Conservation (phyloP, 92 coral and sea anemone species). For the Virgularia gustaviana region DNA sequence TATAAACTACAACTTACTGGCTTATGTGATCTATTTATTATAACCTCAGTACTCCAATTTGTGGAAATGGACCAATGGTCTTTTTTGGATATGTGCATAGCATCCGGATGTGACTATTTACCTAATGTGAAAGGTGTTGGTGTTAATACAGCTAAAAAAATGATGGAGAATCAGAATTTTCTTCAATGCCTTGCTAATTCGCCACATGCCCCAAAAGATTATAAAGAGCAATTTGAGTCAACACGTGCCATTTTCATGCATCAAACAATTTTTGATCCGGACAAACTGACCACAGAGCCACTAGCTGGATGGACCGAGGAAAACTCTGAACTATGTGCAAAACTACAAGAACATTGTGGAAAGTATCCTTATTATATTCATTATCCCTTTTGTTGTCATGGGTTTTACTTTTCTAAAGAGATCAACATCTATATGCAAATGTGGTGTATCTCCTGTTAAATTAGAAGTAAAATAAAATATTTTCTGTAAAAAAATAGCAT, state of each 20-base stretch:
- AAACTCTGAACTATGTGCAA: too few relatives aligned
- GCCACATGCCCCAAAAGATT: background rate
- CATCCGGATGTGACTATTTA: conserved; percentile 34
- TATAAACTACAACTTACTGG: conserved; percentile 42
- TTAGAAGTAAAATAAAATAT: too few relatives aligned
- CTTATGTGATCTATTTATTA: conserved; percentile 16
- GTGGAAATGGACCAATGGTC: conserved; percentile 12
- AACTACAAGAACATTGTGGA: too few relatives aligned
- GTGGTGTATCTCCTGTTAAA: too few relatives aligned
- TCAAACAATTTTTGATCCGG: background rate
- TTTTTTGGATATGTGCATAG: conserved; percentile 35
- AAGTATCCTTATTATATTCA: too few relatives aligned
- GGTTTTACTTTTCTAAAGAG: too few relatives aligned
- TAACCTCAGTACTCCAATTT: conserved; percentile 2
- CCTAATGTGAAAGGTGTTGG: conserved; percentile 30
- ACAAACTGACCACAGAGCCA: background rate
- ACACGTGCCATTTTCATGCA: background rate
- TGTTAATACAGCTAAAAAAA: background rate
- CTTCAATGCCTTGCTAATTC: background rate
- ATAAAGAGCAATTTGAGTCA: background rate
- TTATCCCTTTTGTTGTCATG: too few relatives aligned
- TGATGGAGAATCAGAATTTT: background rate
- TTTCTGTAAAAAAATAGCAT: background rate
- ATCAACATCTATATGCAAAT: too few relatives aligned
- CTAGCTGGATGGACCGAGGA: too few relatives aligned